These are phyloP conservation scores for Scolanthus callimorphus DNA, from an alignment of 92 coral and sea anemone genomes.

Conservation along the genomic window DNA sequence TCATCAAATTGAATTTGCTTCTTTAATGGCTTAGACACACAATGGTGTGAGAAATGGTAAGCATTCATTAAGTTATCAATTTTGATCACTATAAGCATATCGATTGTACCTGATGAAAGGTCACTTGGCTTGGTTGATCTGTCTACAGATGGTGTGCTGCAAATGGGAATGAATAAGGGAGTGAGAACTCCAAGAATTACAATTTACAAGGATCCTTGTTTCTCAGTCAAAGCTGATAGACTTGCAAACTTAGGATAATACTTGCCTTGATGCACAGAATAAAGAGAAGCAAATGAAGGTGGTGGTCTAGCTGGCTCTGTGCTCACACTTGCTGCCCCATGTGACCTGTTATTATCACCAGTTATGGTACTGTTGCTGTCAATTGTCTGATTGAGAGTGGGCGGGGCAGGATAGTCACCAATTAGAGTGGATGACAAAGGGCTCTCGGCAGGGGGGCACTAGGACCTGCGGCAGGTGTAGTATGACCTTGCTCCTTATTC, in stretches of 20 bases:
- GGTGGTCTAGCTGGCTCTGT: not conserved
- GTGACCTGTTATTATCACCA: conserved; percentile 52
- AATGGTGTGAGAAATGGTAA: no score
- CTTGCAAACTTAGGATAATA: not conserved
- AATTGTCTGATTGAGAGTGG: conserved; percentile 36
- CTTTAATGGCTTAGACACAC: no score
- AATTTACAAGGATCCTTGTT: no score
- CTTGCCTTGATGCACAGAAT: no score
- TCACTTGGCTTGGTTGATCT: conserved; percentile 77
- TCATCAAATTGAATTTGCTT: no score
- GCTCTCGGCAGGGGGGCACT: conserved; percentile 32
- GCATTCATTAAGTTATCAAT: no score
- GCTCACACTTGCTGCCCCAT: conserved; percentile 17
- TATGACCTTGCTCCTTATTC: conserved; percentile 8
- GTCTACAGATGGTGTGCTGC: conserved; percentile 67
- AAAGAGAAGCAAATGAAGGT: conserved; percentile 33
- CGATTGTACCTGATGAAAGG: conserved; percentile 20
- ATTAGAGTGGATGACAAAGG: conserved; percentile 23
- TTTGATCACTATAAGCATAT: no score
- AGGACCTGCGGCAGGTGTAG: conserved; percentile 18
- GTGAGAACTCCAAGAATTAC: no score
- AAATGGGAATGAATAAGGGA: no score
- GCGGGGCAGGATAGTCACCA: conserved; percentile 66
- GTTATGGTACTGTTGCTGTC: conserved; percentile 22
- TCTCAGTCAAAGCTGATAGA: no score